Base-by-base conservation (phyloP, 2,888 invertebrate genomes). In the Diaperis boleti region DNA sequence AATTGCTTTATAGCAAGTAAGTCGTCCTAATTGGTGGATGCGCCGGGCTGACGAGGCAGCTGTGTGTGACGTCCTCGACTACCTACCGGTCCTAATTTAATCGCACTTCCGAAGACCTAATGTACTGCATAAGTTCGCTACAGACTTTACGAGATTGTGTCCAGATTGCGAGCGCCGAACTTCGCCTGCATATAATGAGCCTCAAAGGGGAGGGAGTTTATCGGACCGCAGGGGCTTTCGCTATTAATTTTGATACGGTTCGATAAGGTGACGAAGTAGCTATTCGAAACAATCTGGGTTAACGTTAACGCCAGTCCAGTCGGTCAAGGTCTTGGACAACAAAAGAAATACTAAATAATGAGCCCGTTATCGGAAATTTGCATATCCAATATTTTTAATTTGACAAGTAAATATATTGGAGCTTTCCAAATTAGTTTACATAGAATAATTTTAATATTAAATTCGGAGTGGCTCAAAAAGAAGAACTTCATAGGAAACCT, bases 1-100 rank as follows among this genome's bases (percentile, higher is more conserved):
- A 66, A 66, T 66, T 64, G 66, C 65, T 65, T 65, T 65, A 65
- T 62, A 62, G n/a, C n/a, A n/a, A n/a, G 64, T 64, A 64, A 66
- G 61, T 64, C 55, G 64, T 59, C 39, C 17, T 52, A 62, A 52
- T 62, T 62, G 62, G 62, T 35, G 62, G 62, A 62, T 62, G 62
- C 57, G 62, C 62, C 57, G 22, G 56, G 42, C 42, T 60, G 61
- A 61, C 39, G 61, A 54, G 47, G 45, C 61, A 55, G 54, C 61
- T 61, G 61, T 31, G 37, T 54, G 55, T 61, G 61, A 61, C 61
- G 33, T 39, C 45, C 13, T 18, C 41, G 14, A 37, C 49, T 59
- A 59, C 44, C 59, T 61, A 54, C 54, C 41, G 50, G 50, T 57
- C 50, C 50, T 62, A 62, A 62, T 62, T 62, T 56, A 62, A 62